A percentile compares a stretch with the other conserved stretches of the same genome.
Conservation (phyloP, 2,888 invertebrate genomes). For the Aphodius granarius region DNA sequence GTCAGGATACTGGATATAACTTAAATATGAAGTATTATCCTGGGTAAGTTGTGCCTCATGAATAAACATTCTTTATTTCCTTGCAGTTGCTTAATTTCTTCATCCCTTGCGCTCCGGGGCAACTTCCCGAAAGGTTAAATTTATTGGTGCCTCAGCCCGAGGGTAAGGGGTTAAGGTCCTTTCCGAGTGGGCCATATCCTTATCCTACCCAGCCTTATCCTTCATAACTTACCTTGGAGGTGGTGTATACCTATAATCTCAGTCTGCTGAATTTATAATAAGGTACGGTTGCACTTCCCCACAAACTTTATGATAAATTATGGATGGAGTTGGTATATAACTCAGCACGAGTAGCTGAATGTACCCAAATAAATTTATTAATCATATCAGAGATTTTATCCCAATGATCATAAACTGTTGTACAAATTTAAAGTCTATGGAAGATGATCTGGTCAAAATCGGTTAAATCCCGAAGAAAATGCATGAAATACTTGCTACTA, state of each 20-base stretch:
- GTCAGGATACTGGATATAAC: background rate
- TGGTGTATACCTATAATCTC: background rate
- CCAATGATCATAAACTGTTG: too few species aligned
- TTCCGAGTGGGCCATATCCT: background rate
- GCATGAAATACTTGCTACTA: too few species aligned
- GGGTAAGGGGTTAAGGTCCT: background rate
- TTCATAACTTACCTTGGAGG: background rate
- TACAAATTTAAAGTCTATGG: too few species aligned
- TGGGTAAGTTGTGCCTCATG: background rate
- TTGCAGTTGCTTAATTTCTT: slow-evolving; percentile 10
- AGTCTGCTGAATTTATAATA: background rate
- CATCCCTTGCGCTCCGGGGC: background rate
- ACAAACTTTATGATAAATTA: background rate
- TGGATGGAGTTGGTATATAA: background rate
- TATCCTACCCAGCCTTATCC: background rate
- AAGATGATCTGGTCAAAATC: too few species aligned
- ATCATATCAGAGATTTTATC: too few species aligned
- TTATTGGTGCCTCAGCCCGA: background rate
- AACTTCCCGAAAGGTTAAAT: slow-evolving; percentile 8
- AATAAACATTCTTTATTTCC: slow-evolving; percentile 11
- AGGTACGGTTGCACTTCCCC: background rate
- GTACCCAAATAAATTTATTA: too few species aligned
- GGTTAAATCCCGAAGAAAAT: too few species aligned
- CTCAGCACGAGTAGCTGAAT: background rate
- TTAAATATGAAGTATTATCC: background rate